Conservation (phyloP, 35 echinoderm and acorn worm genomes). For the Hemicentrotus pulcherrimus region DNA sequence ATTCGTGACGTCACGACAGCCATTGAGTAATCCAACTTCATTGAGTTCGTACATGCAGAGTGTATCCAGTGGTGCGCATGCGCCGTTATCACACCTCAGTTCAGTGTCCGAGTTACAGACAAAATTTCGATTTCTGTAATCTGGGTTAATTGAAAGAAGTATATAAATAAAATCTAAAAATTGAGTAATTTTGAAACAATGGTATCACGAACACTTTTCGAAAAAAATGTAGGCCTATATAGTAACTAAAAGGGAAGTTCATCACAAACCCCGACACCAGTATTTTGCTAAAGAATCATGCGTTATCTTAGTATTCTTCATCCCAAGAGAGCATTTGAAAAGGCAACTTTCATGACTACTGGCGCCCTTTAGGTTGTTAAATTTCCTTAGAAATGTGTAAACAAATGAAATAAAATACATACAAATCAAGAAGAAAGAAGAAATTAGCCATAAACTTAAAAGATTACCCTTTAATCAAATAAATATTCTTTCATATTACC, state of each 20-base stretch:
- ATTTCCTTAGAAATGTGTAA: no score
- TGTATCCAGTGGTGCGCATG: background rate
- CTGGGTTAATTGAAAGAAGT: background rate
- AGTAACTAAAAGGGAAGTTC: no score
- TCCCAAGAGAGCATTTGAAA: no score
- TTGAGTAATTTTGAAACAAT: background rate
- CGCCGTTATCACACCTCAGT: slow-evolving; percentile 40
- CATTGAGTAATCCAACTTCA: background rate
- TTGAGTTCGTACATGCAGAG: slow-evolving; percentile 32
- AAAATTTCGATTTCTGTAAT: background rate
- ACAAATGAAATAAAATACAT: no score
- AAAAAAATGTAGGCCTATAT: no score
- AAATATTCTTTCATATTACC: background rate
- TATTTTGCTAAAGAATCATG: background rate
- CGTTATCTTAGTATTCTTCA: background rate
- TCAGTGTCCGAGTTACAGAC: background rate
- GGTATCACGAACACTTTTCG: background rate
- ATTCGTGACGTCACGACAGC: slow-evolving; percentile 52
- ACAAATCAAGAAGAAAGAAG: no score
- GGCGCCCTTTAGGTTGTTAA: no score
- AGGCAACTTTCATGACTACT: no score
- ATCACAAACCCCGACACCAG: no score
- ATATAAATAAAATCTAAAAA: background rate
- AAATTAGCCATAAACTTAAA: no score
- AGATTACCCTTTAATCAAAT: no score